Conservation (phyloP, 2,888 invertebrate species). For the Aphelenchoides bicaudatus region DNA sequence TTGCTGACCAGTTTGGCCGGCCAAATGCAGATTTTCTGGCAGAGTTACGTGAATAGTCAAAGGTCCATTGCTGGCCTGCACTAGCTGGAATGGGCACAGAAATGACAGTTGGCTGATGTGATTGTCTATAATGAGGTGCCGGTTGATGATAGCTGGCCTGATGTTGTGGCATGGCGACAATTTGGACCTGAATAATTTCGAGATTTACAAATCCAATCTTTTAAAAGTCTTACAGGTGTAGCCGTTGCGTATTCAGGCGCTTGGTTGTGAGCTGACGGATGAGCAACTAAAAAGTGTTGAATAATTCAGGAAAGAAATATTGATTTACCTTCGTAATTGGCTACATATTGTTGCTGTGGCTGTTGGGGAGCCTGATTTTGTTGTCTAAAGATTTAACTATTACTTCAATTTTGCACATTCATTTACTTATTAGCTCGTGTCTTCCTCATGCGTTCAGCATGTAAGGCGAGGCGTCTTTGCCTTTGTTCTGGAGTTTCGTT, state of each 20-base stretch:
- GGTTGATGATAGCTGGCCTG: conserved; percentile 12
- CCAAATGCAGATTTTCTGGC: conserved; percentile 14
- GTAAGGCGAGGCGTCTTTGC: conserved; percentile 12
- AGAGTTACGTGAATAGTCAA: conserved; percentile 18
- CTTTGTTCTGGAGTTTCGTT: conserved; percentile 29
- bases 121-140: background rate
- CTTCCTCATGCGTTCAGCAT: conserved; percentile 29
- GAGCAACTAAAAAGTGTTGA: too few species aligned
- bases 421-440: too few species aligned
- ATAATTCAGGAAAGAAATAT: too few species aligned
- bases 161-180: conserved; percentile 17
- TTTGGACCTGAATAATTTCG: conserved; percentile 10
- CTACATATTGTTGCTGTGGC: too few species aligned
- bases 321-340: too few species aligned
- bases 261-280: too few species aligned
- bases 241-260: too few species aligned
- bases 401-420: too few species aligned
- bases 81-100: conserved; percentile 16
- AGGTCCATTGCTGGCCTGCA: conserved; percentile 15
- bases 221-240: too few species aligned
- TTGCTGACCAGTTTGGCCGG: background rate
- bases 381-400: too few species aligned
- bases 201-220: too few species aligned
- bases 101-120: conserved; percentile 17
- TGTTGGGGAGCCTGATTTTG: too few species aligned